Evolutionary conservation across 2,797 vertebrate genomes (phyloP), one percentile per base, ranked within the genome.

Genomic region (Hemibagrus guttatus): DNA sequence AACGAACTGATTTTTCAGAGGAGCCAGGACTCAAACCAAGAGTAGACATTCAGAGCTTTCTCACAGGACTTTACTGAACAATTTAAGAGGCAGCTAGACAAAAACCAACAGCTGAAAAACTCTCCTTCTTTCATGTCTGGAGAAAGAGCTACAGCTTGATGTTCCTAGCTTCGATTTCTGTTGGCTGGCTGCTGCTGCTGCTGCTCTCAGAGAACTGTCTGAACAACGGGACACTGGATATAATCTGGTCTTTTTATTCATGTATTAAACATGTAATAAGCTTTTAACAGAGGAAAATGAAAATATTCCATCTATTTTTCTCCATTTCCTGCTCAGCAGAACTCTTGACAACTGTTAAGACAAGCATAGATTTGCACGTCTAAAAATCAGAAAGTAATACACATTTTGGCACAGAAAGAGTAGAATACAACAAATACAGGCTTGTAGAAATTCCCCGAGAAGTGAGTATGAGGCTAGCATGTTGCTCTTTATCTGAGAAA

Each of bases 121-220:
- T 5, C 17, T 23, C 42, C n/a, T 69, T 56, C 5, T 16, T 96
- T 99, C 96, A 98, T 94, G 97, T 99, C 94, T 99, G 98, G 96
- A 99, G 97, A 96, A 99, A 99, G 88, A 98, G 96, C 91, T 98
- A 97, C 88, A 97, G 96, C 94, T 98, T 98, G 92, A 98, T 96
- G 91, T 97, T 97, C 91, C 97, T 98, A 85, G 96, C 97, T 93
- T 97, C 97, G 93, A 98, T 98, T 98, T 98, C 99, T 97, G 98
- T 97, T 96, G 99, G 95, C 95, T 99, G 97, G 96, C 98, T 98
- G 96, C 98, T 97, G 96, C 98, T 98, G 96, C 98, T 98, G 97
- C 98, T 99, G 95, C 98, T 98, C 95, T 99, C 98, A 19, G 97
- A 97, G 93, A 99, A 95, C 97, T 98, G 98, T 5, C 39, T 21